Percentiles rank a stretch among this genome's conserved stretches.
These are phyloP conservation scores for Parnassius smintheus DNA, from an alignment of 2,888 invertebrate genomes.

Conservation along the genomic window DNA sequence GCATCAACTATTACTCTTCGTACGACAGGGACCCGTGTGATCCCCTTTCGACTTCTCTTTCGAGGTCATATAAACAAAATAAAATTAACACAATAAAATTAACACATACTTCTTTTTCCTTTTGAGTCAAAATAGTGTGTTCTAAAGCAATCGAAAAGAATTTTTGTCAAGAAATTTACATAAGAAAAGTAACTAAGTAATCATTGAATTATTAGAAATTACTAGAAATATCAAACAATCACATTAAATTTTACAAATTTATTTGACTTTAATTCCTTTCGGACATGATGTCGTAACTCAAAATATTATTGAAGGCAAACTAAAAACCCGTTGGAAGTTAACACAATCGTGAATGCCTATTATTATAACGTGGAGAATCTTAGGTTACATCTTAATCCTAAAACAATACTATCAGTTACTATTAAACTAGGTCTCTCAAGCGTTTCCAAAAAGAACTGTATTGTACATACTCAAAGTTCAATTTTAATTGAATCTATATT, in stretches of 20 bases:
- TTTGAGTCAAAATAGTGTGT: no score
- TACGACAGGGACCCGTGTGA: no score
- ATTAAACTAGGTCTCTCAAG: slow-evolving; percentile 32
- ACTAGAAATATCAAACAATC: no score
- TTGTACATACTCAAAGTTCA: slow-evolving; percentile 26
- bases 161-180: no score
- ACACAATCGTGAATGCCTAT: slow-evolving; percentile 50
- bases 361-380: slow-evolving; percentile 53
- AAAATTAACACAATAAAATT: no score
- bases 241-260: neutral
- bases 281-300: neutral
- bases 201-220: no score
- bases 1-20: no score
- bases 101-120: no score
- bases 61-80: no score
- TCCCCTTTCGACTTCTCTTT: no score
- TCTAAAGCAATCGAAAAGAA: no score
- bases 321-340: slow-evolving; percentile 34
- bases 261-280: slow-evolving; percentile 6
- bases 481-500: slow-evolving; percentile 31
- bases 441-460: slow-evolving; percentile 39
- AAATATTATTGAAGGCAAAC: slow-evolving; percentile 19
- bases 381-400: slow-evolving; percentile 67
- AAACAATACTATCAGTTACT: slow-evolving; percentile 64
- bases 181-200: no score